Conservation (phyloP, 2,797 vertebrate species). For the Etheostoma perlongum region DNA sequence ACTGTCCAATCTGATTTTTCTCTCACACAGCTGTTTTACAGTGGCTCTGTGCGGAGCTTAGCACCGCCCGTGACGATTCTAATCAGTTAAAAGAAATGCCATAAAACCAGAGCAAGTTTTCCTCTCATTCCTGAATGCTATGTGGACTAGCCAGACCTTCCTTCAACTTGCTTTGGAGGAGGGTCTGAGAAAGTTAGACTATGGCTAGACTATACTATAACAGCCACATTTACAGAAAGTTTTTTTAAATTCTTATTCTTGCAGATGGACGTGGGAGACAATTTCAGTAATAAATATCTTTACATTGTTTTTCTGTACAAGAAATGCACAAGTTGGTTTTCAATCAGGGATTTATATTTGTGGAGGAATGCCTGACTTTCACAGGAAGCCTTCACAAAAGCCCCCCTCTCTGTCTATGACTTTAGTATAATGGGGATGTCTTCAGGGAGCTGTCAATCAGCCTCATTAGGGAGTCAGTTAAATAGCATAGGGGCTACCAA, state of each 20-base stretch:
- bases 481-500: constrained; percentile 60
- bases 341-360: constrained; percentile 4
- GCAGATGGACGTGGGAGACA: background rate
- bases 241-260: background rate
- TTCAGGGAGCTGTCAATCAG: constrained; percentile 61
- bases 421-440: constrained; percentile 50
- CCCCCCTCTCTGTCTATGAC: constrained; percentile 20
- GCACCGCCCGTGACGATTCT: too few species aligned
- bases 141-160: too few species aligned
- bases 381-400: constrained; percentile 15
- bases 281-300: background rate
- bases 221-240: too few species aligned
- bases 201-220: background rate
- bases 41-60: too few species aligned
- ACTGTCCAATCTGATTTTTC: too few species aligned
- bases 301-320: background rate
- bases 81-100: too few species aligned
- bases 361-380: constrained; percentile 17
- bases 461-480: constrained; percentile 31
- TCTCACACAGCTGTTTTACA: too few species aligned
- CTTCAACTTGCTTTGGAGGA: too few species aligned
- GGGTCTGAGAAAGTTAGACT: too few species aligned
- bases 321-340: background rate
- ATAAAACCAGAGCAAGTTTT: too few species aligned
- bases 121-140: too few species aligned